Base-by-base conservation (phyloP, 2,797 vertebrate species). In the Merluccius polli region DNA sequence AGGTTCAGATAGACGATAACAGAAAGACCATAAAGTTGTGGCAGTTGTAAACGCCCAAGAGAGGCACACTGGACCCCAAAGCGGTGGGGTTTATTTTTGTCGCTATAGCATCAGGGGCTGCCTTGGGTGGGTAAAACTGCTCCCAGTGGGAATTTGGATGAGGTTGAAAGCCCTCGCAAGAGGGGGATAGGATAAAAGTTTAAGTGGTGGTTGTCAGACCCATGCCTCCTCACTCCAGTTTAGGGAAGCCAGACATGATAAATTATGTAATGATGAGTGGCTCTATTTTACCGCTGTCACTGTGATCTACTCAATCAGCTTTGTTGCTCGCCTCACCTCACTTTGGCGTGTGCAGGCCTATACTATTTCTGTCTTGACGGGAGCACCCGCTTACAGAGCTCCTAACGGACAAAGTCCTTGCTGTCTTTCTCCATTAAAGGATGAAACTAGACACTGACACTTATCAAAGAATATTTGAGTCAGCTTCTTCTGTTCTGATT, bases 171-270 rank as follows among this genome's bases (percentile, higher is more conserved):
- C 80, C 69, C 73, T 18, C 44, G 74, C 73, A 81, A 81, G 86
- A 84, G 52, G 69, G 74, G 73, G 86, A 70, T 72, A 67, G 65
- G 83, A 84, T 87, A 88, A 88, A 79, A 80, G 77, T 75, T 78
- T 88, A 92, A 92, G 89, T 88, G 84, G 72, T 24, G 84, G 85
- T 85, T 90, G 87, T 92, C 87, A 88, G 78, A 33, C 80, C 76
- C 24, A 75, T 73, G 74, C 77, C 86, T 85, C 87, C 84, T 83
- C 78, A 73, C 79, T 90, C 74, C 59, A 75, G 78, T 78, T 78
- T 38, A 82, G 71, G 85, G 85, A 83, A 75, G 78, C 71, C 1
- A 75, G 74, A 82, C 77, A 74, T 86, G 86, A 89, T 86, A 73
- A 75, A 89, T 82, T 84, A 74, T 75, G 76, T 85, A 80, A 87